Conservation (phyloP, 2,797 vertebrate genomes). For the Zalophus californianus region DNA sequence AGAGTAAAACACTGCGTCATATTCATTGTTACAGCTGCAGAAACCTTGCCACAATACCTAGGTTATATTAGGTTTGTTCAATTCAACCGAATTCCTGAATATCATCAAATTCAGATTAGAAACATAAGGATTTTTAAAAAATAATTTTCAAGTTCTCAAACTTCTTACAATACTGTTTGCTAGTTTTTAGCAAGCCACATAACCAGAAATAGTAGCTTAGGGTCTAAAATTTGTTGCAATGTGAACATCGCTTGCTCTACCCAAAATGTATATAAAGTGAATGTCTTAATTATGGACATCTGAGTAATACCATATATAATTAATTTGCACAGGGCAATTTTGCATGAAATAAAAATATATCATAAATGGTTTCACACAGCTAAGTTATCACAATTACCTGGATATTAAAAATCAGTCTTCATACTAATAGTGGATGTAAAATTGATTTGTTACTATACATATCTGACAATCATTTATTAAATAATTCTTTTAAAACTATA, state of each 20-base stretch:
- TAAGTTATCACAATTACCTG: background rate
- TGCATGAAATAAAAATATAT: background rate
- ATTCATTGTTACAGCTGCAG: background rate
- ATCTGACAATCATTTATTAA: slow-evolving; percentile 21
- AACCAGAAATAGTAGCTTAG: background rate
- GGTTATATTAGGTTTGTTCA: slow-evolving; percentile 6
- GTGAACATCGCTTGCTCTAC: background rate
- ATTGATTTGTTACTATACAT: background rate
- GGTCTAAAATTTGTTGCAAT: background rate
- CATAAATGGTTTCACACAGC: background rate
- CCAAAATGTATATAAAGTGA: background rate
- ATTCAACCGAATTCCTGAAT: background rate
- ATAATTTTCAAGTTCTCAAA: slow-evolving; percentile 24
- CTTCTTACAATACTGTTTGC: background rate
- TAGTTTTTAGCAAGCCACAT: background rate
- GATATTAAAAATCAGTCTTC: slow-evolving; percentile 8
- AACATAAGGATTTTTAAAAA: background rate
- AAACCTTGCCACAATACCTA: background rate
- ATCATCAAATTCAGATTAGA: background rate
- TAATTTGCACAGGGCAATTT: background rate
- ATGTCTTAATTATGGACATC: background rate
- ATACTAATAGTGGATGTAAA: background rate
- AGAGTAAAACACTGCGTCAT: slow-evolving; percentile 2
- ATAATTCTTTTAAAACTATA: slow-evolving; percentile 18
- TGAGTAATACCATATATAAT: background rate